Evolutionary conservation across 2,113 vertebrate genomes (phyloP).

Genomic region (Sorex araneus): DNA sequence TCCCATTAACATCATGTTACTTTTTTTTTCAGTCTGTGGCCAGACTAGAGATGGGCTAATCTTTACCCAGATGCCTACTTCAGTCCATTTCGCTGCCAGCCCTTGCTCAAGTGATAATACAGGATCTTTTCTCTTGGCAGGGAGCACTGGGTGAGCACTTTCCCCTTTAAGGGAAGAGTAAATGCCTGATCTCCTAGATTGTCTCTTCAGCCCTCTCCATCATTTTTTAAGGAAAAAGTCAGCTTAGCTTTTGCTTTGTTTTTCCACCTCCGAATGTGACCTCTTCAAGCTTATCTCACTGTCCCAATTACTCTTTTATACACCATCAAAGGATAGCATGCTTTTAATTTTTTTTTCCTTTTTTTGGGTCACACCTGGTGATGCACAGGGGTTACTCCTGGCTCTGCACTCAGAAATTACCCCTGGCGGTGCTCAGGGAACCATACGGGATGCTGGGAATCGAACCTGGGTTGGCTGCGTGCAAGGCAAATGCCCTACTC

Average conservation of each 20-base stretch:
- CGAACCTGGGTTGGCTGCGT: too few species aligned
- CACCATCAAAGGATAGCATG: not conserved
- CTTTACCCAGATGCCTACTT: not conserved
- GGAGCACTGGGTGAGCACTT: not conserved
- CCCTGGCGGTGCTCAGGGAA: too few species aligned
- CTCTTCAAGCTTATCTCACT: not conserved
- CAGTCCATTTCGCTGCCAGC: not conserved
- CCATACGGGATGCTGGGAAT: too few species aligned
- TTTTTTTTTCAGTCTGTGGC: not conserved
- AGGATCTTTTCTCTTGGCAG: not conserved
- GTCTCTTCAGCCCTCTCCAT: not conserved
- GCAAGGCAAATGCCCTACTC: too few species aligned
- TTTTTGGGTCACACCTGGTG: too few species aligned
- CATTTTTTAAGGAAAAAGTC: slow-evolving; percentile 9
- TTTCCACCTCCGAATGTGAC: not conserved
- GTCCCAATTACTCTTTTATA: not conserved
- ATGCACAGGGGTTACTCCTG: too few species aligned
- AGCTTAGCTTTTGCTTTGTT: not conserved
- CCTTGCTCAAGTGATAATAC: not conserved
- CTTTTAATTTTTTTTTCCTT: slow-evolving; percentile 55
- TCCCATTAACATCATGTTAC: not conserved
- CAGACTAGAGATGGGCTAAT: not conserved
- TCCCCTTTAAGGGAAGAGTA: not conserved
- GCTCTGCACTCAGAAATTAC: too few species aligned
- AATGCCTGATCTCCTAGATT: too few species aligned